Conservation (phyloP, 2,888 invertebrate species). For the Hirtodrosophila histrioides region DNA sequence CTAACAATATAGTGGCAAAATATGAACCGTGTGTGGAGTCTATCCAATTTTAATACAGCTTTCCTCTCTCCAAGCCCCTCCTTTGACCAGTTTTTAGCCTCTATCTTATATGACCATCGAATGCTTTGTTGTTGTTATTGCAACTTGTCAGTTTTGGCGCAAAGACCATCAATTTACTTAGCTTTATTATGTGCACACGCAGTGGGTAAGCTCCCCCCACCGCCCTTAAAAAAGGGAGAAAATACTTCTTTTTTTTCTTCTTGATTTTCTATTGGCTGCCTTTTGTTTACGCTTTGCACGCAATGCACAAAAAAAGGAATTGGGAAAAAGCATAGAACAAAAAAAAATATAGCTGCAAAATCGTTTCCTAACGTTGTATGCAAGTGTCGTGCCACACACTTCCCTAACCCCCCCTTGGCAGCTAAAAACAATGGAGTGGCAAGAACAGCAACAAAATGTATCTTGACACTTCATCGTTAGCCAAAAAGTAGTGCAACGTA, state of each 20-base stretch:
- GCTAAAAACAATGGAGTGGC: slow-evolving; percentile 52
- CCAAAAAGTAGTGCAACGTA: slow-evolving; percentile 73
- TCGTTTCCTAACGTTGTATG: slow-evolving; percentile 50
- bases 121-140: slow-evolving; percentile 58
- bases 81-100: slow-evolving; percentile 28
- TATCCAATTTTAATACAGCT: slow-evolving; percentile 12
- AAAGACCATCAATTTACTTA: slow-evolving; percentile 80
- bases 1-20: slow-evolving; percentile 39
- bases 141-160: slow-evolving; percentile 79
- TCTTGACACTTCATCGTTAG: slow-evolving; percentile 82
- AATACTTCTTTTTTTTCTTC: slow-evolving; percentile 10
- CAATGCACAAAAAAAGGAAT: slow-evolving; percentile 58
- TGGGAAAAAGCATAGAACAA: background rate
- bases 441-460: slow-evolving; percentile 57
- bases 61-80: background rate
- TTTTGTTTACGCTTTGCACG: slow-evolving; percentile 78
- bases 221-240: background rate
- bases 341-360: slow-evolving; percentile 30
- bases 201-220: slow-evolving; percentile 40
- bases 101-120: slow-evolving; percentile 70
- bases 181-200: slow-evolving; percentile 79
- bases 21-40: slow-evolving; percentile 35
- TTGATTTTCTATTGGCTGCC: slow-evolving; percentile 27
- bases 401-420: background rate
- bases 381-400: slow-evolving; percentile 51